Conservation (phyloP, 2,113 vertebrate species). For the Corvus cornix region DNA sequence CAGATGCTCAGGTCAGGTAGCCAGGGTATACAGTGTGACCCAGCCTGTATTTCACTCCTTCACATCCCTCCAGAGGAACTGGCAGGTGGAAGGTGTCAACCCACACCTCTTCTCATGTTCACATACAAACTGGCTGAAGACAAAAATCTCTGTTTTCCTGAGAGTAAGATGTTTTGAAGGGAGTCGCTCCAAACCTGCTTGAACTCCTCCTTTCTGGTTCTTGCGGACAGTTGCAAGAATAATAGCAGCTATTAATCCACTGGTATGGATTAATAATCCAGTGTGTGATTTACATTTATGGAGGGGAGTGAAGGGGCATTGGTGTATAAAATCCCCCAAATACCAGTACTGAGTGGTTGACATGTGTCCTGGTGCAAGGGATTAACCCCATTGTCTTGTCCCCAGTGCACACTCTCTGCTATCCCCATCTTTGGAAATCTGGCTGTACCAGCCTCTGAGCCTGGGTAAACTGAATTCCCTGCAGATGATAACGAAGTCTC, state of each 20-base stretch:
- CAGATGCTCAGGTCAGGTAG: background rate
- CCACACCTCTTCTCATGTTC: background rate
- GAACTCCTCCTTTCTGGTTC: background rate
- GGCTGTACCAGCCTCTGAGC: background rate
- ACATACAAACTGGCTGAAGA: background rate
- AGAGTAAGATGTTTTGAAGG: no score
- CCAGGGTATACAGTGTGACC: fast-evolving
- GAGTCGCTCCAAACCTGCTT: background rate
- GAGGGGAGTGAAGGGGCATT: background rate
- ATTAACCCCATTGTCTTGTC: no score
- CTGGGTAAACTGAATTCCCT: background rate
- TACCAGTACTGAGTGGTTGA: background rate
- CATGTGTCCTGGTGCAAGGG: background rate
- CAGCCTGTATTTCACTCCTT: background rate
- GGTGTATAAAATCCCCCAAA: background rate
- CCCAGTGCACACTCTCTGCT: background rate
- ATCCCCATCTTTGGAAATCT: background rate
- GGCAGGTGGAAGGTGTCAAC: background rate
- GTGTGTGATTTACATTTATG: background rate
- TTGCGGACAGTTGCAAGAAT: background rate
- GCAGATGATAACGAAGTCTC: background rate
- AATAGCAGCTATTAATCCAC: background rate
- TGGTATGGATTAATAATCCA: background rate
- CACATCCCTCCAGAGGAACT: background rate
- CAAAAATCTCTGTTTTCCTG: background rate